Evolutionary conservation across 2,888 invertebrate genomes (phyloP), one percentile per base, ranked within the genome.

Genomic region (Ennomos erosarius): DNA sequence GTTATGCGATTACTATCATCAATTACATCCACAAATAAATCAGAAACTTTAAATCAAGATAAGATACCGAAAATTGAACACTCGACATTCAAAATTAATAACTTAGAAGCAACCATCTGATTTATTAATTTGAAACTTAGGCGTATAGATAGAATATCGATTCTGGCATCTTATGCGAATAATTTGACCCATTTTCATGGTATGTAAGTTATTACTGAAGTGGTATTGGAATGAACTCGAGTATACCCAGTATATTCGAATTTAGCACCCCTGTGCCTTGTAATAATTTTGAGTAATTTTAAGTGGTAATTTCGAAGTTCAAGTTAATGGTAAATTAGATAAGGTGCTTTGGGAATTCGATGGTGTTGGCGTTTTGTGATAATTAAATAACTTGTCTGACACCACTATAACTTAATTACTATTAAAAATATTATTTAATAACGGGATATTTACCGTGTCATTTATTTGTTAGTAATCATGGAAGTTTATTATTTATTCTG

Each of bases 91-190:
- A 26, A 37, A 51, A 47, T 57, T 57, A 51, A 51, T 51, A 47
- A 57, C 46, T 16, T 46, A 37, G 26, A 10, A 10, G 12, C 34
- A 16, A 1, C 16, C 26, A 26, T 26, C 26, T 3, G 26, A 3
- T 1, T 26, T 26, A 26, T 26, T 26, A 26, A 26, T 26, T 26
- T 26, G 51, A 58, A 59, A 64, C 56, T 55, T 56, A 49, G 52
- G 50, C 53, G 34, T 42, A 49, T 51, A 50, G 50, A 66, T 64
- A 64, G 55, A 54, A 45, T 66, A 68, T 68, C 36, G 66, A 66
- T 66, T 66, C 55, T 47, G 57, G 56, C 64, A 57, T 54, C 60
- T 51, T 47, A 42, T 33, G 52, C 39, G 50, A 45, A 48, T 54
- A 48, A 59, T 49, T 54, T 63, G 65, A 60, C 65, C 63, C 45